A percentile compares a stretch with the other conserved stretches of the same genome.
Conservation (phyloP, 2,113 vertebrate species). For the Microtus ochrogaster region DNA sequence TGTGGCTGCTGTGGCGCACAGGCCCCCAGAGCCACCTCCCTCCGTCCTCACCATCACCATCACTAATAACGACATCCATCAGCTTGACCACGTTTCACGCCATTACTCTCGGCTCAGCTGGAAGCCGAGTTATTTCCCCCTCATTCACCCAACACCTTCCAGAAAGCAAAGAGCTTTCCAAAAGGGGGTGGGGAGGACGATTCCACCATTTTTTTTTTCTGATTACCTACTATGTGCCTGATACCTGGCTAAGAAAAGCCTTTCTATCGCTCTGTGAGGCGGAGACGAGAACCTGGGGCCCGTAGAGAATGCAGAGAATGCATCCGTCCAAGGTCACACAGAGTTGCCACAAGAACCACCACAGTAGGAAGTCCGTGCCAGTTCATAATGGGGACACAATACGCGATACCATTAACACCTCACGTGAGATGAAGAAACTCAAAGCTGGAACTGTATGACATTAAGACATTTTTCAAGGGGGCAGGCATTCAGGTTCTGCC, state of each 20-base stretch:
- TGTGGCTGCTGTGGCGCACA: background rate
- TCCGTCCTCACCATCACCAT: constrained; percentile 10
- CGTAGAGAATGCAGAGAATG: background rate
- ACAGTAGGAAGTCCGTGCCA: background rate
- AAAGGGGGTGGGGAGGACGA: background rate
- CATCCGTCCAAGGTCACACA: constrained; percentile 54
- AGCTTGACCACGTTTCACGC: constrained; percentile 76
- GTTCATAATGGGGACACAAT: background rate
- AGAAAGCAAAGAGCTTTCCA: constrained; percentile 45
- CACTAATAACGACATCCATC: constrained; percentile 78
- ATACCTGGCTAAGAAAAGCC: background rate
- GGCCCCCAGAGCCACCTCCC: background rate
- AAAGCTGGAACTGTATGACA: background rate
- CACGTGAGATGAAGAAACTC: constrained; percentile 42
- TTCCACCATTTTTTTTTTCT: background rate
- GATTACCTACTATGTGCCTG: background rate
- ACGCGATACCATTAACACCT: background rate
- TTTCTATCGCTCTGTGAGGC: background rate
- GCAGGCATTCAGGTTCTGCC: background rate
- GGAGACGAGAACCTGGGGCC: background rate
- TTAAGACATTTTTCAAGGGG: background rate
- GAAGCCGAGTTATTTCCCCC: constrained; percentile 42
- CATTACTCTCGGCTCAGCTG: constrained; percentile 79
- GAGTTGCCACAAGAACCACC: background rate
- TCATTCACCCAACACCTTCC: constrained; percentile 51